Percentiles rank a stretch among this genome's conserved stretches.
These are phyloP conservation scores for Crotalus viridis DNA, from an alignment of 2,113 vertebrate species.

Conservation along the genomic window DNA sequence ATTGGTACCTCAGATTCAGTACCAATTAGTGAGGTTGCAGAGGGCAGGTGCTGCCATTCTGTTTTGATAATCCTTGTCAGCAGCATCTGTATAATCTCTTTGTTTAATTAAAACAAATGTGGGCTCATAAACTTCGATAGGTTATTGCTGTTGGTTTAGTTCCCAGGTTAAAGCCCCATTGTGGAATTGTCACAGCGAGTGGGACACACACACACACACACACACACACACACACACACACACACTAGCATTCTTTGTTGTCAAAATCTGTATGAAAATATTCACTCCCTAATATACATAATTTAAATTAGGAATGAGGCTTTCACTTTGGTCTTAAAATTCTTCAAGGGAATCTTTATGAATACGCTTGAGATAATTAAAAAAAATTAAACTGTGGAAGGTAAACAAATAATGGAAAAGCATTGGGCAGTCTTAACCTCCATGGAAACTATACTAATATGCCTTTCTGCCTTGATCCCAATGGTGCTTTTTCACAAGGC, in stretches of 20 bases:
- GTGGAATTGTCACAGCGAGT: slow-evolving; percentile 19
- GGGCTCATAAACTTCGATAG: slow-evolving; percentile 83
- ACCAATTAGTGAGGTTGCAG: slow-evolving; percentile 85
- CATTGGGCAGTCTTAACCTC: background rate
- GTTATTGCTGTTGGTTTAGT: slow-evolving; percentile 47
- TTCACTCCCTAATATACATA: slow-evolving; percentile 22
- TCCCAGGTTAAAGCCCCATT: slow-evolving; percentile 68
- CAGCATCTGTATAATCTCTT: slow-evolving; percentile 83
- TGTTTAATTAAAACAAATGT: slow-evolving; percentile 87
- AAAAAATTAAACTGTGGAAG: background rate
- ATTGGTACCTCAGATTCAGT: slow-evolving; percentile 83
- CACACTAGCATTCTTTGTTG: slow-evolving; percentile 4
- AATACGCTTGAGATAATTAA: background rate
- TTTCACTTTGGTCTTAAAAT: slow-evolving; percentile 8
- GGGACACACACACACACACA: background rate
- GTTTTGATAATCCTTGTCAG: slow-evolving; percentile 87
- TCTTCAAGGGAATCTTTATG: background rate
- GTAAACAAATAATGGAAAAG: background rate
- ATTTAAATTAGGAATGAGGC: background rate
- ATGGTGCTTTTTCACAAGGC: too few relatives aligned
- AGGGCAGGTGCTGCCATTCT: slow-evolving; percentile 86
- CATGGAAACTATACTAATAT: too few relatives aligned
- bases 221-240: too few relatives aligned
- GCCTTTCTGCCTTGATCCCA: too few relatives aligned
- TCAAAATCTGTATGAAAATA: slow-evolving; percentile 30